A percentile compares a stretch with the other conserved stretches of the same genome.
Conservation (phyloP, 2,797 vertebrate species). For the Lophius americanus region DNA sequence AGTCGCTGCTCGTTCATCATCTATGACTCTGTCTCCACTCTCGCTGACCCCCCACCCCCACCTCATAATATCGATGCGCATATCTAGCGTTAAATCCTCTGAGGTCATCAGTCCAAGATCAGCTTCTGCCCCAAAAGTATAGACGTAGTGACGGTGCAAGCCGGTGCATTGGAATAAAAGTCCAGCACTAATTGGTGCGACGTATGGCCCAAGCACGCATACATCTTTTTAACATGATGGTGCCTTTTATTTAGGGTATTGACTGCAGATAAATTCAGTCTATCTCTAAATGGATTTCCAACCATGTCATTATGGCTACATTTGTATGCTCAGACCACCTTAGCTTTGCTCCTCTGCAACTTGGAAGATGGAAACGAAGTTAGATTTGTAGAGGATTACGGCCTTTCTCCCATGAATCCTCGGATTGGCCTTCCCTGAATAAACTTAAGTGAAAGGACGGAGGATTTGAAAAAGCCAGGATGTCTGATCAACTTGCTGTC, state of each 20-base stretch:
- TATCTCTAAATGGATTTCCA: conserved; percentile 32
- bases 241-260: conserved; percentile 7
- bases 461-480: conserved; percentile 26
- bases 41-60: conserved; percentile 10
- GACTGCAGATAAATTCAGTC: conserved; percentile 29
- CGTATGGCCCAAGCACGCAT: conserved; percentile 15
- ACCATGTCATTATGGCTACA: conserved; percentile 33
- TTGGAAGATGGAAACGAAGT: conserved; percentile 50
- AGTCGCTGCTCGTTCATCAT: not conserved
- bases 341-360: conserved; percentile 18
- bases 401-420: conserved; percentile 18
- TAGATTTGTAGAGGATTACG: conserved; percentile 27
- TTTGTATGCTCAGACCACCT: conserved; percentile 22
- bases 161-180: too few relatives aligned
- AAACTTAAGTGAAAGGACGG: conserved; percentile 33
- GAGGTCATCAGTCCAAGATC: conserved; percentile 10
- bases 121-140: too few relatives aligned
- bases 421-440: conserved; percentile 18
- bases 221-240: conserved; percentile 10
- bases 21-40: conserved; percentile 7
- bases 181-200: conserved; percentile 2
- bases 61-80: conserved; percentile 12
- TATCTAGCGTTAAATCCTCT: conserved; percentile 19
- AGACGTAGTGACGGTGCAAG: too few relatives aligned
- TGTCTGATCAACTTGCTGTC: conserved; percentile 13